Evolutionary conservation across 1,140 invertebrate genomes (phyloP).

Genomic region (Heliconius congener): DNA sequence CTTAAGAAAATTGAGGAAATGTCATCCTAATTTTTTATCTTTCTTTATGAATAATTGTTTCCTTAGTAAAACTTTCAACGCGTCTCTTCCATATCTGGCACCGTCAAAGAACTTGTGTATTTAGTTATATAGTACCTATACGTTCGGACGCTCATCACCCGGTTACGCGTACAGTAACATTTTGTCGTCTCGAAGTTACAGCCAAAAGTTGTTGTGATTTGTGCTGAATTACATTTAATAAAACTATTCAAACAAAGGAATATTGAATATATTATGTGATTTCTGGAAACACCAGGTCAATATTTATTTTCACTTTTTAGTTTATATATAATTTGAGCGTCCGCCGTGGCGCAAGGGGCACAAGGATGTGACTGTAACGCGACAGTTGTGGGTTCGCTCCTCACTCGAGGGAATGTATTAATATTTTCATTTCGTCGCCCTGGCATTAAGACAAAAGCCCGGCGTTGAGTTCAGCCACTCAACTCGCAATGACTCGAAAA

Average conservation of each 20-base stretch:
- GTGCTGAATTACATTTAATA: background rate
- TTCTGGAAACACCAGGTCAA: background rate
- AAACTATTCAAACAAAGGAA: no score
- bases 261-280: background rate
- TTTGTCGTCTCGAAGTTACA: slow-evolving; percentile 23
- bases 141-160: slow-evolving; percentile 32
- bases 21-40: background rate
- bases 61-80: background rate
- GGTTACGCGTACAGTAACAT: slow-evolving; percentile 38
- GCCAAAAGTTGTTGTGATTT: slow-evolving; percentile 1
- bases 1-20: background rate
- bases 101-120: slow-evolving; percentile 16
- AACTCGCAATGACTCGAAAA: no score
- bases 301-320: background rate
- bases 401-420: no score
- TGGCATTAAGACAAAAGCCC: no score
- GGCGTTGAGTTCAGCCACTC: no score
- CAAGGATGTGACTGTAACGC: no score
- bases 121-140: slow-evolving; percentile 32
- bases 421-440: no score
- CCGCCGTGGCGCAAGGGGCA: no score
- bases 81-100: background rate
- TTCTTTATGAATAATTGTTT: background rate
- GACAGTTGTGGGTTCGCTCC: no score
- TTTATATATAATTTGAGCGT: no score